Evolutionary conservation across 2,888 invertebrate genomes (phyloP).

Genomic region (Mimachlamys varia): DNA sequence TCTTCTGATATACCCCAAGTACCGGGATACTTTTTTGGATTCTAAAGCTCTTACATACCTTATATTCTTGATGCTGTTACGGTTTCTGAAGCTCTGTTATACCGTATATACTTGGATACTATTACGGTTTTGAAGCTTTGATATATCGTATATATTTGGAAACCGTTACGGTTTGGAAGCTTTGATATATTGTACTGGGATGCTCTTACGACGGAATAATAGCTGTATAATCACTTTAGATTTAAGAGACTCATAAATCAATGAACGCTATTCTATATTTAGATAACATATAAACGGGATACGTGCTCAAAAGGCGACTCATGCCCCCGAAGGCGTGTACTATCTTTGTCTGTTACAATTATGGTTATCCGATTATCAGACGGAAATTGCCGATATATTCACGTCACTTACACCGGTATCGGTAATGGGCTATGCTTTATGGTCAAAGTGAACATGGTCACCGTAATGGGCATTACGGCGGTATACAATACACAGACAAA

Average conservation of each 20-base stretch:
- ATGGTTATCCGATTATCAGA: not conserved
- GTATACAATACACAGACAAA: not conserved
- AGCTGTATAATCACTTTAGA: not conserved
- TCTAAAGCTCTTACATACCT: too few relatives aligned
- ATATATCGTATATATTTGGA: too few relatives aligned
- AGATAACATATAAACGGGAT: not conserved
- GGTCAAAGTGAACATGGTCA: not conserved
- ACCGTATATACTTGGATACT: too few relatives aligned
- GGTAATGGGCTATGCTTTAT: not conserved
- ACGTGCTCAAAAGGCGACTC: not conserved
- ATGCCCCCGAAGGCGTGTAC: not conserved
- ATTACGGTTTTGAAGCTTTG: too few relatives aligned
- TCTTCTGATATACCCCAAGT: too few relatives aligned
- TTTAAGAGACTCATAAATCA: not conserved
- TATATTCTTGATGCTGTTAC: too few relatives aligned
- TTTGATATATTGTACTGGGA: too few relatives aligned
- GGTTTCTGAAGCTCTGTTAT: too few relatives aligned
- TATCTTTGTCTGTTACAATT: not conserved
- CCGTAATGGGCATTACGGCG: not conserved
- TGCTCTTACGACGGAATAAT: too few relatives aligned
- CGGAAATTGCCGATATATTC: not conserved
- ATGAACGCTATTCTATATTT: not conserved
- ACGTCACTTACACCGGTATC: not conserved
- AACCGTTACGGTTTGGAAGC: too few relatives aligned
- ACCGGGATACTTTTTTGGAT: too few relatives aligned